A percentile compares a stretch with the other conserved stretches of the same genome.
Conservation (phyloP, 2,888 invertebrate genomes). For the Eremobia ochroleuca region DNA sequence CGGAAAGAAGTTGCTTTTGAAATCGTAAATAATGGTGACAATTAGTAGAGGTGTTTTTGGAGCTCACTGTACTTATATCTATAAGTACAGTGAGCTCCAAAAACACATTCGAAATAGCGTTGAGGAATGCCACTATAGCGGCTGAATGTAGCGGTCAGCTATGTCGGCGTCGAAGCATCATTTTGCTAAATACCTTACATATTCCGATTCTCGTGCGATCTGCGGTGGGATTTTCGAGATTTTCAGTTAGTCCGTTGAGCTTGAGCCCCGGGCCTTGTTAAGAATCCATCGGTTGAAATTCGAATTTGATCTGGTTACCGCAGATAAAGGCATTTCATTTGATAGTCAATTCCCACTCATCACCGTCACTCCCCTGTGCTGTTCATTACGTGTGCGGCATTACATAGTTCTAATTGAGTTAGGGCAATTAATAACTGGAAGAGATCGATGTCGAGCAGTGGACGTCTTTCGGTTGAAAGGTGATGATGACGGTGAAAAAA, state of each 20-base stretch:
- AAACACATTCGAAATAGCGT: constrained; percentile 64
- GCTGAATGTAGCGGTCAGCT: constrained; percentile 48
- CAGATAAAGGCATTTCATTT: constrained; percentile 76
- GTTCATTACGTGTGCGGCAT: constrained; percentile 17
- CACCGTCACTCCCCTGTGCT: constrained; percentile 9
- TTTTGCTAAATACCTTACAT: constrained; percentile 88
- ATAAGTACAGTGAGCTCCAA: constrained; percentile 40
- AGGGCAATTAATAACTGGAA: neutral
- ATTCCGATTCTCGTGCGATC: constrained; percentile 86
- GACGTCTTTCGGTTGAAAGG: neutral
- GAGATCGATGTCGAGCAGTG: neutral
- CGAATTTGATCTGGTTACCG: constrained; percentile 78
- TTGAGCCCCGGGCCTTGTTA: constrained; percentile 84
- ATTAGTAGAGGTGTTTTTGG: too few relatives aligned
- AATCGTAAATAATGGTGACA: constrained; percentile 18
- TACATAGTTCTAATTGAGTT: neutral
- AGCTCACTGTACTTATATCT: too few relatives aligned
- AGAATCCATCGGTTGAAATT: constrained; percentile 85
- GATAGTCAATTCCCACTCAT: constrained; percentile 47
- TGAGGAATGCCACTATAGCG: constrained; percentile 68
- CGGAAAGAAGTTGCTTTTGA: neutral
- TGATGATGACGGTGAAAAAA: neutral
- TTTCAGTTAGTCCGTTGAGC: constrained; percentile 81
- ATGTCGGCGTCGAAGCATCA: constrained; percentile 67
- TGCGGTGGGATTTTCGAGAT: constrained; percentile 88